A percentile compares a stretch with the other conserved stretches of the same genome.
phyloP scores from a whole-genome alignment of 1,140 invertebrate genomes.

The Psilanteris sp. region DNA sequence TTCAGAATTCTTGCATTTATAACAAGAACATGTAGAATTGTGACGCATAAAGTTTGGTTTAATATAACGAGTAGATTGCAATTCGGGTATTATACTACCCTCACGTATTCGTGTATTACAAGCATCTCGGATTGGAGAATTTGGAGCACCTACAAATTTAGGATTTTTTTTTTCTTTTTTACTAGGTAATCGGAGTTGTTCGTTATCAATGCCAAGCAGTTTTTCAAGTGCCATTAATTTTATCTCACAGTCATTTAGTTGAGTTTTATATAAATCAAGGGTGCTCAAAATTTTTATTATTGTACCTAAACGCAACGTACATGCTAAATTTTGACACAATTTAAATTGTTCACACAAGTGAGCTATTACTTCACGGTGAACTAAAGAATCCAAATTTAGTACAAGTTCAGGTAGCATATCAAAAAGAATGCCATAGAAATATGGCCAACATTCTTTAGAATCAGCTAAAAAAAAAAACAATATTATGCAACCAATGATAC shows the following conservation, averaged over 20 bases:
- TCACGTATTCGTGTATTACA: constrained; percentile 45
- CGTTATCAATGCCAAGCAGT: constrained; percentile 69
- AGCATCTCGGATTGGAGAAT: constrained; percentile 33
- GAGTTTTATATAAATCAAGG: constrained; percentile 68
- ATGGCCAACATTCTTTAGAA: constrained; percentile 55
- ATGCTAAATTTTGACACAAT: constrained; percentile 67
- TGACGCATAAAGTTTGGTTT: constrained; percentile 69
- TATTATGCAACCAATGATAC: no score
- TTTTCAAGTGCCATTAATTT: constrained; percentile 72
- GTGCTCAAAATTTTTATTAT: constrained; percentile 70
- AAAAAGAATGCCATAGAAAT: constrained; percentile 30
- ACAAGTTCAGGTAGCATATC: constrained; percentile 43
- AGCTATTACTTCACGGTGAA: constrained; percentile 58
- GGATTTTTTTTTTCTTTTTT: constrained; percentile 7
- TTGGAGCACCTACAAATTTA: background rate
- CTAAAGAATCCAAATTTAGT: constrained; percentile 51
- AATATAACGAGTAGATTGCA: constrained; percentile 64
- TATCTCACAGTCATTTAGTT: constrained; percentile 70
- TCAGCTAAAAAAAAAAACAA: constrained; percentile 38
- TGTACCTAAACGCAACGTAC: constrained; percentile 68
- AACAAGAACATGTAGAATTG: constrained; percentile 66
- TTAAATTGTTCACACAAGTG: constrained; percentile 68
- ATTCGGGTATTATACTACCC: constrained; percentile 67
- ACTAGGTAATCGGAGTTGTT: constrained; percentile 48
- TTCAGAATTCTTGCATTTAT: constrained; percentile 66